A percentile compares a stretch with the other conserved stretches of the same genome.
Conservation (phyloP, 2,888 invertebrate genomes). For the Didymodactylos carnosus region DNA sequence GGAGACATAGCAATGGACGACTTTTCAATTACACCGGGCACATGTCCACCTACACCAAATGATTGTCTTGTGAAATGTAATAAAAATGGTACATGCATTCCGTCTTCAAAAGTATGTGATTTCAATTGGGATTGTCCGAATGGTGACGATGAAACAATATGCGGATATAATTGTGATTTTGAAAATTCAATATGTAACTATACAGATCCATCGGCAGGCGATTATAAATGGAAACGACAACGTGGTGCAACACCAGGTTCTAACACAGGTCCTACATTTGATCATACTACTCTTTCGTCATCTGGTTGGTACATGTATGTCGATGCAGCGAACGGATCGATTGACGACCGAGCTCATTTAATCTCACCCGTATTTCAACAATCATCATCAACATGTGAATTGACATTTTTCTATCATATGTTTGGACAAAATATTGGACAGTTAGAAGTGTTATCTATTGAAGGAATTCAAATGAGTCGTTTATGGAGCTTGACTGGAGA, state of each 20-base stretch:
- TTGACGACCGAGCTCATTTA: constrained; percentile 2
- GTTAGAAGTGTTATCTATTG: constrained; percentile 2
- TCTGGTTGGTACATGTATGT: constrained; percentile 10
- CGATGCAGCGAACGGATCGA: background rate
- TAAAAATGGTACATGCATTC: constrained; percentile 22
- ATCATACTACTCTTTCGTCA: constrained; percentile 1
- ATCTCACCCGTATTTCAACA: background rate
- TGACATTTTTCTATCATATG: constrained; percentile 5
- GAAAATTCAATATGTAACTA: constrained; percentile 8
- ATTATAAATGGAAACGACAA: constrained; percentile 9
- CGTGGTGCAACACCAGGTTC: background rate
- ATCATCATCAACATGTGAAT: constrained; percentile 12
- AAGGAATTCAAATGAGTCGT: background rate
- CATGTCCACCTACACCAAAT: background rate
- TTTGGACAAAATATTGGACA: background rate
- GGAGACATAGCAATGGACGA: too few species aligned
- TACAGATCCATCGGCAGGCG: background rate
- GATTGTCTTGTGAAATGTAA: background rate
- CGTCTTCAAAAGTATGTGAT: constrained; percentile 21
- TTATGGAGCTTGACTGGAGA: constrained; percentile 19
- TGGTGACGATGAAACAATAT: constrained; percentile 5
- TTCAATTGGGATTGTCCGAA: constrained; percentile 14
- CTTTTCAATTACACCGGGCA: background rate
- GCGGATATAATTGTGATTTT: constrained; percentile 16
- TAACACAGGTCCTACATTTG: background rate